Percentiles rank a stretch among this genome's conserved stretches.
Evolutionary conservation across 2,888 invertebrate genomes (phyloP).

Genomic region (Galeruca laticollis): DNA sequence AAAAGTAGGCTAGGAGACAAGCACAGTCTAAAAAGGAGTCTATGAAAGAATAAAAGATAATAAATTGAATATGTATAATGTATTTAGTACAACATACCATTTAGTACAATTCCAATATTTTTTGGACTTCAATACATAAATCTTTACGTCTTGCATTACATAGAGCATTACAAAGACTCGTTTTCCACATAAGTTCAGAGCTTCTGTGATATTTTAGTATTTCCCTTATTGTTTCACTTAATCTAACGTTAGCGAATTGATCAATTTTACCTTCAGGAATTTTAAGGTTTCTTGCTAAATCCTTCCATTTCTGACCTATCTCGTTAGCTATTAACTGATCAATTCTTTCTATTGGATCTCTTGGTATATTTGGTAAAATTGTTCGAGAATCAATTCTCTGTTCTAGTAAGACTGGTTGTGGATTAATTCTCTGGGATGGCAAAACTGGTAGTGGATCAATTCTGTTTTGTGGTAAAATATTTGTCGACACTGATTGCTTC

Average conservation of each 20-base stretch:
- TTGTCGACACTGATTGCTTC: not conserved
- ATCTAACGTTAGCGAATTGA: not conserved
- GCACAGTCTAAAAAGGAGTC: not conserved
- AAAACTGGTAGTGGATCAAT: slow-evolving; percentile 9
- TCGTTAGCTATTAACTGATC: slow-evolving; percentile 11
- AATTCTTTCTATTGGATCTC: slow-evolving; percentile 15
- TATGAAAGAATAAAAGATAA: not conserved
- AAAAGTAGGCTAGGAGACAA: too few relatives aligned
- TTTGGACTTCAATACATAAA: slow-evolving; percentile 11
- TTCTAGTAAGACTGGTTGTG: not conserved
- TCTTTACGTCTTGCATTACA: slow-evolving; percentile 20
- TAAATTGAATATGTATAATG: not conserved
- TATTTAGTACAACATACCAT: not conserved
- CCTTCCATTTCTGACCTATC: slow-evolving; percentile 31
- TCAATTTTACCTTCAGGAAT: slow-evolving; percentile 27
- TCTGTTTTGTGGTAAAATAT: not conserved
- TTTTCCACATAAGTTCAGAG: slow-evolving; percentile 9
- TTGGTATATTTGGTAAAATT: slow-evolving; percentile 16
- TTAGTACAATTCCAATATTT: slow-evolving; percentile 9
- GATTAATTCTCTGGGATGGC: not conserved
- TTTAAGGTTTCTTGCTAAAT: slow-evolving; percentile 9
- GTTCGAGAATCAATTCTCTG: not conserved
- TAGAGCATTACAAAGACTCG: not conserved
- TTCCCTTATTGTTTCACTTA: slow-evolving; percentile 18
- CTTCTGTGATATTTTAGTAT: slow-evolving; percentile 19